phyloP scores from a whole-genome alignment of 2,888 invertebrate genomes.

The Metopia argyrocephala region DNA sequence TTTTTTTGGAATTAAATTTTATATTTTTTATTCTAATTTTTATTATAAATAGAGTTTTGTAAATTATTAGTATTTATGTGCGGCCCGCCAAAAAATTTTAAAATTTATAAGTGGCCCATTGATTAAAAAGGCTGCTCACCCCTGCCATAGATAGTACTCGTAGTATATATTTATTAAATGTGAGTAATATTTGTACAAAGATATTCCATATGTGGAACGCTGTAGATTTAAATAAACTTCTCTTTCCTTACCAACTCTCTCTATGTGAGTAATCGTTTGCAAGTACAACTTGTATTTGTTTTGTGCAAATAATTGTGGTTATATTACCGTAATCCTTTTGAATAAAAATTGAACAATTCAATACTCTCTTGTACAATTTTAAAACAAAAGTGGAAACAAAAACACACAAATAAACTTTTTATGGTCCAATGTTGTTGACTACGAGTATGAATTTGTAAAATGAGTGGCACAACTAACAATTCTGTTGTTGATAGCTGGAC shows the following conservation, averaged over 20 bases:
- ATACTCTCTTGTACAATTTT: neutral
- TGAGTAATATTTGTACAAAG: slow-evolving; percentile 1
- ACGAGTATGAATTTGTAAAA: neutral
- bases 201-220: neutral
- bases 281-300: neutral
- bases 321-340: slow-evolving; percentile 51
- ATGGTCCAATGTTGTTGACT: slow-evolving; percentile 34
- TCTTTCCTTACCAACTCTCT: neutral
- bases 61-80: no score
- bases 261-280: neutral
- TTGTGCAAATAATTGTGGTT: slow-evolving; percentile 62
- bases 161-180: neutral
- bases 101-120: no score
- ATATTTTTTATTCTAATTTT: no score
- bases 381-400: slow-evolving; percentile 21
- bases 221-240: neutral
- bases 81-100: no score
- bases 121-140: no score
- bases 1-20: no score
- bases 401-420: slow-evolving; percentile 45
- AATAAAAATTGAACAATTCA: slow-evolving; percentile 18
- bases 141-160: neutral
- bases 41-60: no score
- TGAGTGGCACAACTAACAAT: neutral
- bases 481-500: neutral